phyloP scores from a whole-genome alignment of 2,888 invertebrate species.

The Lasioglossum villosulum region DNA sequence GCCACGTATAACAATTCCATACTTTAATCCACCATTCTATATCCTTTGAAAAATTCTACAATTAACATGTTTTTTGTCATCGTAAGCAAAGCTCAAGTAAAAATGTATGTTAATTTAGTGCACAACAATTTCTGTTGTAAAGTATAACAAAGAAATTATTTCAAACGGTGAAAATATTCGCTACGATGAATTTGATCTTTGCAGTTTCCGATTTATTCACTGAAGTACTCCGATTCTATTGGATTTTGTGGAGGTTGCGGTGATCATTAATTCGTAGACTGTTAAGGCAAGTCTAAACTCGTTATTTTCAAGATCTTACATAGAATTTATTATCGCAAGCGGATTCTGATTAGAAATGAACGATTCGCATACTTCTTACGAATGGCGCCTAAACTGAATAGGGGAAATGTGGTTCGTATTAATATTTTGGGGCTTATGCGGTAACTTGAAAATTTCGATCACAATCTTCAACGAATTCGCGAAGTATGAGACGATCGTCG shows the following conservation, averaged over 20 bases:
- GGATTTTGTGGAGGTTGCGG: not conserved
- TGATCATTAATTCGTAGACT: not conserved
- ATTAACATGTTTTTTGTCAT: not conserved
- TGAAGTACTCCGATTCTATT: not conserved
- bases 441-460: not conserved
- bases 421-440: not conserved
- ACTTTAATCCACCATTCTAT: not conserved
- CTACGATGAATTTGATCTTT: too few relatives aligned
- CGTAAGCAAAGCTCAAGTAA: not conserved
- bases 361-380: not conserved
- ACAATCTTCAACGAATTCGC: not conserved
- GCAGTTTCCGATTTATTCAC: not conserved
- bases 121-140: not conserved
- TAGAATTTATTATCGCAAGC: not conserved
- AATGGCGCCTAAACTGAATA: not conserved
- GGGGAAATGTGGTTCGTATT: not conserved
- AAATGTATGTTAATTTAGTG: not conserved
- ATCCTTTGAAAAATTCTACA: not conserved
- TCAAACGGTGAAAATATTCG: not conserved
- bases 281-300: not conserved
- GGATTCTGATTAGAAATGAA: not conserved
- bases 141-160: too few relatives aligned
- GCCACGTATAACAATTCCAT: not conserved
- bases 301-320: not conserved
- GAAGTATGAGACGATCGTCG: constrained; percentile 16